These are phyloP conservation scores for Heliothis subflexa DNA, from an alignment of 1,140 invertebrate species.

Conservation along the genomic window DNA sequence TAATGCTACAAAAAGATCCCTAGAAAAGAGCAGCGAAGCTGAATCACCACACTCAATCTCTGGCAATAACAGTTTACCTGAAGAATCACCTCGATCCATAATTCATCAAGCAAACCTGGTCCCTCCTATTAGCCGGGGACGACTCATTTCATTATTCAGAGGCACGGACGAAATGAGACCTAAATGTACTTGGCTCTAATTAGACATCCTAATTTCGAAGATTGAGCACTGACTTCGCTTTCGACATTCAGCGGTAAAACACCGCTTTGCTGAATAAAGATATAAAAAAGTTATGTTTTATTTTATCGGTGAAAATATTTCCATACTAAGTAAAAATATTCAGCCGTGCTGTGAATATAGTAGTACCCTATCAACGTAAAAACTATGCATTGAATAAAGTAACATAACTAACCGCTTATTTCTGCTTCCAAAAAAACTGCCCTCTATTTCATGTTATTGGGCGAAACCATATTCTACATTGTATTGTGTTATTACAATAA, in stretches of 20 bases:
- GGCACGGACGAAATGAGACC: constrained; percentile 21
- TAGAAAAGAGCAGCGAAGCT: background rate
- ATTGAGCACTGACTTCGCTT: background rate
- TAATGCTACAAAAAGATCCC: background rate
- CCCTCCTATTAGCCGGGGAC: background rate
- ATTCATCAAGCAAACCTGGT: constrained; percentile 2
- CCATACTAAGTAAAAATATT: too few species aligned
- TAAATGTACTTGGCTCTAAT: constrained; percentile 16
- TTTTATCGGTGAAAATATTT: too few species aligned
- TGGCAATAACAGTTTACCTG: constrained; percentile 5
- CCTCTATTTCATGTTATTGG: too few species aligned
- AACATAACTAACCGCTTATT: too few species aligned
- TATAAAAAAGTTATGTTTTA: background rate
- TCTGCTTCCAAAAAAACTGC: too few species aligned
- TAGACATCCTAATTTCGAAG: constrained; percentile 16
- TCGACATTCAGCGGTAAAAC: background rate
- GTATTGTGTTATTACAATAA: background rate
- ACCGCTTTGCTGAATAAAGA: background rate
- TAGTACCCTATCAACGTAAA: too few species aligned
- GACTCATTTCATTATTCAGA: constrained; percentile 33
- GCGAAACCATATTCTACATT: background rate
- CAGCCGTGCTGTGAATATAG: too few species aligned
- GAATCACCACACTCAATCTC: constrained; percentile 1
- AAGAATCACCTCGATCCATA: constrained; percentile 17
- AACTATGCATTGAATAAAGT: too few species aligned